Percentiles rank a stretch among this genome's conserved stretches.
Evolutionary conservation across 2,797 vertebrate genomes (phyloP).

Genomic region (Protonibea diacanthus): DNA sequence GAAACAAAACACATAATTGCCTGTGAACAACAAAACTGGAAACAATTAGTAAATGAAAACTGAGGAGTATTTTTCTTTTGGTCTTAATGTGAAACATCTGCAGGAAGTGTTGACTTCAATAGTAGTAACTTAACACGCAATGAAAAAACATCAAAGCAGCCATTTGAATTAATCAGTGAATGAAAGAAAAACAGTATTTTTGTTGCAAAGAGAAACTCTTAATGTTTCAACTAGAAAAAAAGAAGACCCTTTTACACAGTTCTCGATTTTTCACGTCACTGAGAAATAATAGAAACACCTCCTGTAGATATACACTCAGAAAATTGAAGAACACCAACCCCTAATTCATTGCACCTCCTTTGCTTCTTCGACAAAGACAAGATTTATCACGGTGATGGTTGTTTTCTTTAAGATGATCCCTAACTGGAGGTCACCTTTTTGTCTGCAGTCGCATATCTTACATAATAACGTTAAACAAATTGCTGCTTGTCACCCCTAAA

Average conservation of each 20-base stretch:
- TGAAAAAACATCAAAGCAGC: neutral
- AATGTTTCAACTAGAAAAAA: neutral
- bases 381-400: neutral
- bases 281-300: neutral
- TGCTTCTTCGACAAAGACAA: neutral
- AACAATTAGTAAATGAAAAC: neutral
- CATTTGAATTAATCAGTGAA: neutral
- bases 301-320: neutral
- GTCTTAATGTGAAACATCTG: slow-evolving; percentile 1
- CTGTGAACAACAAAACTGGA: neutral
- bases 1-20: too few species aligned
- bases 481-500: slow-evolving; percentile 20
- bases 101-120: neutral
- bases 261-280: neutral
- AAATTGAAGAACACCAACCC: too few species aligned
- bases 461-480: neutral
- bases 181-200: neutral
- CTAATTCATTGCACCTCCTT: neutral
- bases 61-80: neutral
- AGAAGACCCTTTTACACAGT: neutral
- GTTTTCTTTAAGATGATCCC: slow-evolving; percentile 7
- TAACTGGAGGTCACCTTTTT: neutral
- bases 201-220: neutral
- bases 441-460: neutral
- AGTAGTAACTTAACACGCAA: neutral